A percentile compares a stretch with the other conserved stretches of the same genome.
These are phyloP conservation scores for Cyphomyrus discorhynchus DNA, from an alignment of 2,113 vertebrate genomes.

Conservation along the genomic window DNA sequence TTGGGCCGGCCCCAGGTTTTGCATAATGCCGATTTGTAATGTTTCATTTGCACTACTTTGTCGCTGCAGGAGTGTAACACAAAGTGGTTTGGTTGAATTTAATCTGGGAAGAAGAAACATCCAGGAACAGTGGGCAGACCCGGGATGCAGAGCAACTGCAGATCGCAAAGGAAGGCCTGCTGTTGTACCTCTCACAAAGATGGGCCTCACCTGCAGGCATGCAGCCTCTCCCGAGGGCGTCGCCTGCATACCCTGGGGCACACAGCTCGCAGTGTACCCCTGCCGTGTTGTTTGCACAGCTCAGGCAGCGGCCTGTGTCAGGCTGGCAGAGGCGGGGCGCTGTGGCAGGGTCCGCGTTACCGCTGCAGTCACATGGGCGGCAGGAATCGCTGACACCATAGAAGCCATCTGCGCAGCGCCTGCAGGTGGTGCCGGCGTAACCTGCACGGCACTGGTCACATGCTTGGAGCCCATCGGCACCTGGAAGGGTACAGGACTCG, in stretches of 20 bases:
- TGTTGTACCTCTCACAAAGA: not conserved
- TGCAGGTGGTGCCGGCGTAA: slow-evolving; percentile 65
- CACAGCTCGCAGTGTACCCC: slow-evolving; percentile 66
- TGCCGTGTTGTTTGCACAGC: slow-evolving; percentile 66
- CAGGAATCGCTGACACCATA: slow-evolving; percentile 74
- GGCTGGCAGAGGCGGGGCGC: slow-evolving; percentile 59
- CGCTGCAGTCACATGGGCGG: slow-evolving; percentile 58
- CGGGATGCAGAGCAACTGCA: not conserved
- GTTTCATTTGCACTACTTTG: not conserved
- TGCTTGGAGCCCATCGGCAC: slow-evolving; percentile 28
- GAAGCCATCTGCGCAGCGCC: slow-evolving; percentile 62
- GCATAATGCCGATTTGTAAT: not conserved
- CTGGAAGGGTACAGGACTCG: slow-evolving; percentile 45
- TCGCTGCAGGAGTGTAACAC: not conserved
- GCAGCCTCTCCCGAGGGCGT: slow-evolving; percentile 53
- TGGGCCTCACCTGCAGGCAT: slow-evolving; percentile 59
- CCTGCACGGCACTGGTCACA: slow-evolving; percentile 63
- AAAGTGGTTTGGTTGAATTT: not conserved
- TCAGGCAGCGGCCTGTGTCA: slow-evolving; percentile 65
- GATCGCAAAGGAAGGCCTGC: not conserved
- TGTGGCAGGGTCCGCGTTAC: slow-evolving; percentile 55
- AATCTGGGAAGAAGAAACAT: not conserved
- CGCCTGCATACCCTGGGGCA: slow-evolving; percentile 56
- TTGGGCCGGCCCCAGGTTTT: not conserved
- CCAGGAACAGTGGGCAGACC: not conserved